Evolutionary conservation across 2,113 vertebrate genomes (phyloP).

Genomic region (Neoarius graeffei): DNA sequence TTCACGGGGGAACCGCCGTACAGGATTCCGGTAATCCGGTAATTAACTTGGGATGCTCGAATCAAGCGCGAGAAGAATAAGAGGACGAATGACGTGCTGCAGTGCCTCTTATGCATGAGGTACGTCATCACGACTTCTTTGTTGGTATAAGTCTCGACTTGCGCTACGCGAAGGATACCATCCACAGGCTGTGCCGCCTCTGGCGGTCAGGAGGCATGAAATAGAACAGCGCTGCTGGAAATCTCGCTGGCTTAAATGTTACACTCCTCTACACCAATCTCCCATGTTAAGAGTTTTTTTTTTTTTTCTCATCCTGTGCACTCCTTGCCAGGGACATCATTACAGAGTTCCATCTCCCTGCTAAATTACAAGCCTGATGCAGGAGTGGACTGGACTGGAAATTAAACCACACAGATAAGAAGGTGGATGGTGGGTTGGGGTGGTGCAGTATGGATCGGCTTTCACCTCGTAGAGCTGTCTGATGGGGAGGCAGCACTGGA

Average conservation of each 20-base stretch:
- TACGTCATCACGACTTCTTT: no score
- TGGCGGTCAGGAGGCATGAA: no score
- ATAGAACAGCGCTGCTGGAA: constrained; percentile 33
- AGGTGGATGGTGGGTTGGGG: neutral
- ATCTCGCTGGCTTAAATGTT: constrained; percentile 52
- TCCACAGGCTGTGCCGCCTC: no score
- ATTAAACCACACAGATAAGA: constrained; percentile 42
- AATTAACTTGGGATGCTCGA: no score
- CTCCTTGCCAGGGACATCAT: constrained; percentile 54
- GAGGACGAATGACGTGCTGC: no score
- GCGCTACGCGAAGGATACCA: no score
- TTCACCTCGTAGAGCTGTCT: constrained; percentile 20
- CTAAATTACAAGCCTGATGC: constrained; percentile 38
- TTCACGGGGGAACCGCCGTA: no score
- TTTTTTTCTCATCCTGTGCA: constrained; percentile 18
- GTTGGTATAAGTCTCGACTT: no score
- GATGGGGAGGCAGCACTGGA: neutral
- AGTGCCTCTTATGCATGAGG: no score
- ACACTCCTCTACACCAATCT: constrained; percentile 49
- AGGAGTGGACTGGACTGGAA: constrained; percentile 32
- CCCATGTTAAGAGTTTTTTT: constrained; percentile 40
- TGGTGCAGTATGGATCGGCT: constrained; percentile 26
- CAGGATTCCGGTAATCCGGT: no score
- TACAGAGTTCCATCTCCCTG: constrained; percentile 47
- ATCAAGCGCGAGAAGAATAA: no score